phyloP scores from a whole-genome alignment of 2,113 vertebrate species.

The Columbina picui region DNA sequence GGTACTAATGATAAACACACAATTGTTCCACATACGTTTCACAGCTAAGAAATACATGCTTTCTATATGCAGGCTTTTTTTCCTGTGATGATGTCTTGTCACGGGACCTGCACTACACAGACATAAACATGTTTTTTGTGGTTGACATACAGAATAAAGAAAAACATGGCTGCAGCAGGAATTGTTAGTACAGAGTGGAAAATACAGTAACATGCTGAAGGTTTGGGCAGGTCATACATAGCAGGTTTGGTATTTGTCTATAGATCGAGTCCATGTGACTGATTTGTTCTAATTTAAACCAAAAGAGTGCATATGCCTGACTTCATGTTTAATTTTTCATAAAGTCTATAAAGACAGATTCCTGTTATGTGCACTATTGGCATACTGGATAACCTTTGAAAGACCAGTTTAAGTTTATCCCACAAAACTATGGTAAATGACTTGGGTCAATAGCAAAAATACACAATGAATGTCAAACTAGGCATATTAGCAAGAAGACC shows the following conservation, averaged over 20 bases:
- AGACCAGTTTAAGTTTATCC: neutral
- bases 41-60: neutral
- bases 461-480: neutral
- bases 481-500: neutral
- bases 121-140: neutral
- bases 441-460: neutral
- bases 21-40: neutral
- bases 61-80: neutral
- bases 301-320: neutral
- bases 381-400: neutral
- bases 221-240: neutral
- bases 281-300: neutral
- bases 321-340: neutral
- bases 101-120: neutral
- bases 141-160: neutral
- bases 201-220: neutral
- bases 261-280: neutral
- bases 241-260: neutral
- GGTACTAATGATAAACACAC: neutral
- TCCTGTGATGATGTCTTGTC: neutral
- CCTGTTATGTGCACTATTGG: neutral
- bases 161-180: neutral
- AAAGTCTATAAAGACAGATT: neutral
- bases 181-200: neutral
- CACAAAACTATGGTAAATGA: neutral